A percentile compares a stretch with the other conserved stretches of the same genome.
These are phyloP conservation scores for Tribolium freemani DNA, from an alignment of 2,888 invertebrate genomes.

Conservation along the genomic window DNA sequence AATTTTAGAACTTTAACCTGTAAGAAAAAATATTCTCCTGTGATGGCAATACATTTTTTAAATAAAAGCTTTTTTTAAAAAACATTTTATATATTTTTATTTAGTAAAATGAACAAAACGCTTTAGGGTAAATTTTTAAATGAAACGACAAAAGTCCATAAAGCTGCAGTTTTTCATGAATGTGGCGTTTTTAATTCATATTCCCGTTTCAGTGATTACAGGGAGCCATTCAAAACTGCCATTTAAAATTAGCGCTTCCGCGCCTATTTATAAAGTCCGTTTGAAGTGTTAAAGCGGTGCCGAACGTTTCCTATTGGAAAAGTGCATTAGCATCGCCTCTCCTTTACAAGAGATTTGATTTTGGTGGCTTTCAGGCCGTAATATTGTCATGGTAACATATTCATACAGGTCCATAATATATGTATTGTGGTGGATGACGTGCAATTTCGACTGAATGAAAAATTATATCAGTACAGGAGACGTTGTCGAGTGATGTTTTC, in stretches of 20 bases:
- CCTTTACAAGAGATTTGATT: conserved; percentile 33
- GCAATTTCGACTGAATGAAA: conserved; percentile 44
- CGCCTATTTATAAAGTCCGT: conserved; percentile 13
- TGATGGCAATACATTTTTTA: too few species aligned
- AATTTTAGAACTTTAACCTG: too few species aligned
- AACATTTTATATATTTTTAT: too few species aligned
- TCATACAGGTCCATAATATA: conserved; percentile 38
- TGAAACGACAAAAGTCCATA: not conserved
- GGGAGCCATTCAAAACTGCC: not conserved
- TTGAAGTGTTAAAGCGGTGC: conserved; percentile 6
- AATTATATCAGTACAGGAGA: conserved; percentile 40
- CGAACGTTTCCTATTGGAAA: conserved; percentile 17
- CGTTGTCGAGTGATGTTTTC: conserved; percentile 19
- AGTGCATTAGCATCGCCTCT: conserved; percentile 19
- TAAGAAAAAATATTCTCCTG: too few species aligned
- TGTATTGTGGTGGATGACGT: conserved; percentile 41
- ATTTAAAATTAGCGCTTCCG: conserved; percentile 15
- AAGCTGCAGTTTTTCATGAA: not conserved
- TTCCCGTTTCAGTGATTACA: not conserved
- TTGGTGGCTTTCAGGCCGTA: conserved; percentile 11
- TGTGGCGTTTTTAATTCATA: not conserved
- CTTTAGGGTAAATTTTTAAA: not conserved
- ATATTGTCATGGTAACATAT: conserved; percentile 34
- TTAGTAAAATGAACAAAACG: not conserved
- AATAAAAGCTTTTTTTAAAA: too few species aligned